Base-by-base conservation (phyloP, 2,113 vertebrate species). In the Herpailurus yagouaroundi region DNA sequence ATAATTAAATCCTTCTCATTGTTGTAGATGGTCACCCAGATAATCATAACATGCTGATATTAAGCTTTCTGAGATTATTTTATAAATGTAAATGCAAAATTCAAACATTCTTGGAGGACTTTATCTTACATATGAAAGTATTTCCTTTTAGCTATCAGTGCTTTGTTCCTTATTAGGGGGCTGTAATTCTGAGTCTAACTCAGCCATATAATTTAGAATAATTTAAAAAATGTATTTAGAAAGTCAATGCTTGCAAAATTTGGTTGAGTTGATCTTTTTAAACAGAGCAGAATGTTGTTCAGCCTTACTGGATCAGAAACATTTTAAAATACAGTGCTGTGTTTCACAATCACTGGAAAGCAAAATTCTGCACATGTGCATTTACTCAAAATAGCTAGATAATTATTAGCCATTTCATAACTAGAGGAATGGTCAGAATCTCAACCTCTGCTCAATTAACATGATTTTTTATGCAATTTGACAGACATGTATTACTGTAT, bases 21-120 rank as follows among this genome's bases (percentile, higher is more conserved):
- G 52, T 84, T 92, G n/a, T 16, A 73, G 18, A 57, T 87, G 15
- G 45, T 36, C 29, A 74, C 1, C 18, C 6, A 38, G 23, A 41
- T 74, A 79, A 87, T 68, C 13, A n/a, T 73, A 88, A 31, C 19
- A 81, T 64, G 8, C 16, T 71, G 71, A 38, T 41, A 31, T 79
- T 27, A 57, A 83, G 19, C 1, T 77, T 81, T 92, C 29, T 10
- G 19, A 77, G 36, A 71, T 95, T 55, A 90, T 88, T 88, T 90
- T 91, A 97, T 81, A 84, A 88, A 80, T 29, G 76, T 18, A 82
- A 90, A 38, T 84, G 55, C 33, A 89, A 95, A 94, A 87, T 93
- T 45, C 82, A 68, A 87, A 33, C 31, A 68, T 87, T 96, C 31
- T 73, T 45, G 64, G 7, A 93, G 48, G 50, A 83, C 6, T 55